Percentiles rank a stretch among this genome's conserved stretches.
Conservation (phyloP, 2,888 invertebrate species). For the Andrena marginata region DNA sequence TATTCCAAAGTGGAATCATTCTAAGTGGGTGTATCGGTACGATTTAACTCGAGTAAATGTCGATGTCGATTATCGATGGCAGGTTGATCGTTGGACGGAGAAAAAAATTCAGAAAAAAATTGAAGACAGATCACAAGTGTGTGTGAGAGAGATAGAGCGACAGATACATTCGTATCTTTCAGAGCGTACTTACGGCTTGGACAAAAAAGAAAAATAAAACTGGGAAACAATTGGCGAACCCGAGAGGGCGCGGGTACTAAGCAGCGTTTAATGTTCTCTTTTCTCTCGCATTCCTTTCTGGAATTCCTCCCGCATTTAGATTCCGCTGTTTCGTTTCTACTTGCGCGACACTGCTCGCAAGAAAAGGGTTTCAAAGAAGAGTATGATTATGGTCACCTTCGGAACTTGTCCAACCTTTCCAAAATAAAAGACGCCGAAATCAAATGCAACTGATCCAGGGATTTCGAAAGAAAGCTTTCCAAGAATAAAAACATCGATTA, state of each 20-base stretch:
- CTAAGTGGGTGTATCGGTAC: constrained; percentile 26
- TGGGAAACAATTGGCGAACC: not conserved
- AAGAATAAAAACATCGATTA: constrained; percentile 78
- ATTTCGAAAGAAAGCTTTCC: constrained; percentile 84
- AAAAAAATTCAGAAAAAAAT: not conserved
- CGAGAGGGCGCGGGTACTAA: not conserved
- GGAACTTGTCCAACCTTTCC: constrained; percentile 84
- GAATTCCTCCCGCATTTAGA: not conserved
- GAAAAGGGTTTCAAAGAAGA: constrained; percentile 68
- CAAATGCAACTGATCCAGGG: constrained; percentile 85
- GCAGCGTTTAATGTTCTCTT: not conserved
- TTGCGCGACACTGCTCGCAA: constrained; percentile 72
- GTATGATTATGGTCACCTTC: constrained; percentile 79
- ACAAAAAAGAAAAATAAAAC: not conserved
- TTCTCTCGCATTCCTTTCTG: not conserved
- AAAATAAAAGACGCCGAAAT: constrained; percentile 85
- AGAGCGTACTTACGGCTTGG: constrained; percentile 11
- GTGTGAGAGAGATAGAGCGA: not conserved
- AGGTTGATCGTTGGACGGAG: not conserved
- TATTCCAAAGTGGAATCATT: constrained; percentile 7
- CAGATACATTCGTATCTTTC: not conserved
- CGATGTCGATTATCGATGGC: constrained; percentile 54
- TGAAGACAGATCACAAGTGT: not conserved
- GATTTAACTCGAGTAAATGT: constrained; percentile 45
- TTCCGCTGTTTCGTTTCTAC: constrained; percentile 19